Evolutionary conservation across 1,140 invertebrate species (phyloP), one percentile per base, ranked within the genome.

Genomic region (Drosophila santomea): DNA sequence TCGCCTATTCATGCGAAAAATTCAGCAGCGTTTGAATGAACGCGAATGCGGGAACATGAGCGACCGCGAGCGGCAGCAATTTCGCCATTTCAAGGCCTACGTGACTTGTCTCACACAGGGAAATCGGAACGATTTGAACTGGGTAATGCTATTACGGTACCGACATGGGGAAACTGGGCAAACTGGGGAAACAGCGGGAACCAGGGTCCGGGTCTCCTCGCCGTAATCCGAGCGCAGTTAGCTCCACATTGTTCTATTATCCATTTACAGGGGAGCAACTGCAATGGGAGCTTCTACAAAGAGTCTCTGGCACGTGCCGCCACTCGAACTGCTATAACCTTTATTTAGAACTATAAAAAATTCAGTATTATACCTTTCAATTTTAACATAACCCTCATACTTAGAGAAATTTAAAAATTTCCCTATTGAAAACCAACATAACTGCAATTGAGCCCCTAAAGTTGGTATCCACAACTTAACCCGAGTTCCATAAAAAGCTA

Each of bases 81-180:
- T 81, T 88, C 59, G 69, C 83, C 61, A 72, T 79, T 86, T 86
- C 83, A 86, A 86, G 83, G 83, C 83, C 83, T 86, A 86, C 83
- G 83, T 86, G 83, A 86, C 83, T 88, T 73, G 79, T 88, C 83
- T 86, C 83, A 86, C 82, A 80, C 83, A 86, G 51, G 54, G 54
- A 43, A 75, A 66, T 74, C 23, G 60, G 45, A 67, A 68, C 64
- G 61, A 51, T 68, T 67, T 75, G 48, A 74, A 69, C 64, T 72
- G 72, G 62, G 58, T 43, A 48, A 57, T 67, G 73, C 43, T 63
- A 58, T 58, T 68, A 45, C 50, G 74, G 47, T 60, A 69, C 52
- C 44, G 48, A 12, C 11, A 61, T 43, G 64, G 62, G 59, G 76
- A 54, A 66, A 32, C 28, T 51, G 39, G 58, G 52, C 23, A 25